These are phyloP conservation scores for Melanchra persicariae DNA, from an alignment of 2,888 invertebrate genomes.

Conservation along the genomic window DNA sequence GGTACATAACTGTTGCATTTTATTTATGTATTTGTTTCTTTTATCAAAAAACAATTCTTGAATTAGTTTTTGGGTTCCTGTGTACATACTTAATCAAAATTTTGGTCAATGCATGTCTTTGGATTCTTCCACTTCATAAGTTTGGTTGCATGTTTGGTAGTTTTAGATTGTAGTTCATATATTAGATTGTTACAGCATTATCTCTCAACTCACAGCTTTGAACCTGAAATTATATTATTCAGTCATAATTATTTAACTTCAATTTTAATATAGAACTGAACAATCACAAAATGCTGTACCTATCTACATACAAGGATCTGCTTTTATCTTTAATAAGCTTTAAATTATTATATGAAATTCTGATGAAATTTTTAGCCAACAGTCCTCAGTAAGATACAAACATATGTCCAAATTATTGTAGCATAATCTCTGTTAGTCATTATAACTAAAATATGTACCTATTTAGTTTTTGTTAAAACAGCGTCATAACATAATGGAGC, in stretches of 20 bases:
- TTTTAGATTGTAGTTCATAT: slow-evolving; percentile 30
- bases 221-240: background rate
- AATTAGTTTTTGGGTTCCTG: slow-evolving; percentile 38
- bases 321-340: slow-evolving; percentile 18
- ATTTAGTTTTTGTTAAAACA: slow-evolving; percentile 30
- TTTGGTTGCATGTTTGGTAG: slow-evolving; percentile 66
- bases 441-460: slow-evolving; percentile 1
- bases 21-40: slow-evolving; percentile 66
- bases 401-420: background rate
- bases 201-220: slow-evolving; percentile 12
- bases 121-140: slow-evolving; percentile 45
- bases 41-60: slow-evolving; percentile 19
- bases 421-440: background rate
- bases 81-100: slow-evolving; percentile 31
- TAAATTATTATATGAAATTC: background rate
- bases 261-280: slow-evolving; percentile 6
- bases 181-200: slow-evolving; percentile 26
- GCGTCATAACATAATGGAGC: slow-evolving; percentile 17
- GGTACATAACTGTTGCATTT: slow-evolving; percentile 82
- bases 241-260: background rate
- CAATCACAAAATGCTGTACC: slow-evolving; percentile 16
- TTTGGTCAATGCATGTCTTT: slow-evolving; percentile 56
- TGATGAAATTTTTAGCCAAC: background rate
- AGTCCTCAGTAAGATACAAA: slow-evolving; percentile 4
- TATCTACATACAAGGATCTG: slow-evolving; percentile 19